Base-by-base conservation (phyloP, 2,113 vertebrate genomes). In the Antigone vipio region DNA sequence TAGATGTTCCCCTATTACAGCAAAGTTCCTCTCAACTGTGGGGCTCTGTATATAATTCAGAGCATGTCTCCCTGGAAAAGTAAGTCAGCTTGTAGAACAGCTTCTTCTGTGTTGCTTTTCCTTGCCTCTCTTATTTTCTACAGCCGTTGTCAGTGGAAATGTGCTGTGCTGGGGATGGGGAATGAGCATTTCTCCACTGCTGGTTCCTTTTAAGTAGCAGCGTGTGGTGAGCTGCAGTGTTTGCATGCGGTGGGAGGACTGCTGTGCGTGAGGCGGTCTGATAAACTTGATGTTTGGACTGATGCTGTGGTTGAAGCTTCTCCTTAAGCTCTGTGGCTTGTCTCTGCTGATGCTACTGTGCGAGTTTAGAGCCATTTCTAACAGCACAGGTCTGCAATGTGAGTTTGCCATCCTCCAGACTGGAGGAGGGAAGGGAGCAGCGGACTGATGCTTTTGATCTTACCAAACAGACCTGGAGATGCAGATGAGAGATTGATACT, bases 181-280 rank as follows among this genome's bases (percentile, higher is more conserved):
- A 72, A 55, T 9, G 24, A 73, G 71, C 27, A 4, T 60, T 50
- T 85, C 49, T 52, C 64, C 1, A 1, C 56, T 49, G 38, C 74
- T 72, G 69, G 66, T 66, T 82, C 56, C 10, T 78, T 58, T 90
- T 35, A 52, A 80, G 89, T 85, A 32, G 94, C 95, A 76, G 89
- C 53, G 3, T 24, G 17, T 50, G 76, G 75, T 75, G 68, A 91
- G 42, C 93, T 73, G 35, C 56, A 73, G 82, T 6, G 0, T 52
- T 89, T 53, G 60, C 75, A 56, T 63, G 60, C 87, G 9, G 92
- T 95, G 85, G 84, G 74, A 64, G 89, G 60, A 21, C 78, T 85
- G 86, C 93, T n/a, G 76, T 27, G n/a, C 35, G 9, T 1, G 4
- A 67, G 64, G 59, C 49, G n/a, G n/a, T 30, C 77, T 47, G 45